Conservation (phyloP, 2,888 invertebrate species). For the Cosmopolites sordidus region DNA sequence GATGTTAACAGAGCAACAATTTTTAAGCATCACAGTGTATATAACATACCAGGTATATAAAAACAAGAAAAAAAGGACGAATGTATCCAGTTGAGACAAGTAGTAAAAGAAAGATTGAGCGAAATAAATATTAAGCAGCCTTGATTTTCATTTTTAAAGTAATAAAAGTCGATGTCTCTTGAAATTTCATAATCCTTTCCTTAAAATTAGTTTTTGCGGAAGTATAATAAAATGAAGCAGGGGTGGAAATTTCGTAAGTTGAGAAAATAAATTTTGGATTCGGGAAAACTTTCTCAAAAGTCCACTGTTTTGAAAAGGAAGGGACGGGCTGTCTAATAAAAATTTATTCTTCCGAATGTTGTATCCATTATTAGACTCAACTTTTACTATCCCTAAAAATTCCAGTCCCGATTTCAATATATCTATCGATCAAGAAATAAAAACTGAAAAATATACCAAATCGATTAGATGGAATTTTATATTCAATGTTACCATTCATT, state of each 20-base stretch:
- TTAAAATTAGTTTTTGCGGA: slow-evolving; percentile 25
- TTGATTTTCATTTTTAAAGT: slow-evolving; percentile 11
- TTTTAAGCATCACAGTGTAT: too few relatives aligned
- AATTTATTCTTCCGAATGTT: slow-evolving; percentile 22
- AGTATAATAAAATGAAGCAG: slow-evolving; percentile 18
- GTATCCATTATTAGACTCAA: slow-evolving; percentile 4
- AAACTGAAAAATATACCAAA: background rate
- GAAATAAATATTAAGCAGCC: slow-evolving; percentile 9
- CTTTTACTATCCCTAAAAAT: slow-evolving; percentile 1
- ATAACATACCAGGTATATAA: too few relatives aligned
- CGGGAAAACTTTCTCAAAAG: slow-evolving; percentile 19
- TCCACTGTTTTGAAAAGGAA: slow-evolving; percentile 21
- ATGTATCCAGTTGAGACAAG: too few relatives aligned
- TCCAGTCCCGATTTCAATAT: background rate
- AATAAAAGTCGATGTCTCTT: slow-evolving; percentile 26
- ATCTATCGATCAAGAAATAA: background rate
- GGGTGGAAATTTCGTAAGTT: slow-evolving; percentile 17
- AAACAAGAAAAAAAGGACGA: too few relatives aligned
- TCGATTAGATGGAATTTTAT: background rate
- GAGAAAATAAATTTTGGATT: slow-evolving; percentile 22
- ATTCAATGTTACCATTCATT: background rate
- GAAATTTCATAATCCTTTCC: slow-evolving; percentile 25
- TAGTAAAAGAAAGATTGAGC: too few relatives aligned
- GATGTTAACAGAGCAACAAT: too few relatives aligned
- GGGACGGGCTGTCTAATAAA: slow-evolving; percentile 21